Evolutionary conservation across 30 jellyfish, hydroid and myxozoan genomes (phyloP), one percentile per base, ranked within the genome.

Genomic region (Phacellophora camtschatica): DNA sequence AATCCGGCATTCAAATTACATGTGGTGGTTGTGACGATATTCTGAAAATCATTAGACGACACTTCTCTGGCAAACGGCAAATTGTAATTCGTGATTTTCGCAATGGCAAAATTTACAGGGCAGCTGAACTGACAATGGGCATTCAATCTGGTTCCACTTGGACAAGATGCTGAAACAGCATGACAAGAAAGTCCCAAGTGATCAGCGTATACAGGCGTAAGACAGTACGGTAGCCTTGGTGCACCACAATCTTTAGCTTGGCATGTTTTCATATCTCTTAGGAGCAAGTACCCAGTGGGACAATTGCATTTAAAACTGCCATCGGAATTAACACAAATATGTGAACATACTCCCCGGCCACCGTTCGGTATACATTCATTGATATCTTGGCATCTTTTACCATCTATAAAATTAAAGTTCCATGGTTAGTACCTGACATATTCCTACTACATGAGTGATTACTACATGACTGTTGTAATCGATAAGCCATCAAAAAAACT

Each of bases 301-400:
- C 96, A 86, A 2, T 49, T 8, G 45, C 96, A 86, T 16, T 13
- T 31, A 59, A 51, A 77, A 48, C 96, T 71, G 33, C 92, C 91
- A 4, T 20, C 69, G 11, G 27, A 30, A 63, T 77, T 81, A 1
- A 8, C 46, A 51, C 97, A 88, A 0, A 56, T 36, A 27, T 88
- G 90, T n/a, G 87, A 62, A 59, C 97, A 88, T 10, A 92, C 92
- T 13, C 96, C 96, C 78, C 83, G 71, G 8, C 92, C 92, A 15
- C 89, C 85, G 46, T 88, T 88, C 3, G 90, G 74, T 13, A 5
- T 57, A 48, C 96, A 86, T 45, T 77, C 92, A 46, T 86, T 81
- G 4, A 67, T 41, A 66, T 76, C 91, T 19, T 31, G 81, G 66
- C 96, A 86, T 0, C 67, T 24, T 62, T 77, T 77, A 10, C 79